Evolutionary conservation across 2,113 vertebrate genomes (phyloP), one percentile per base, ranked within the genome.

Genomic region (Clarias magur): DNA sequence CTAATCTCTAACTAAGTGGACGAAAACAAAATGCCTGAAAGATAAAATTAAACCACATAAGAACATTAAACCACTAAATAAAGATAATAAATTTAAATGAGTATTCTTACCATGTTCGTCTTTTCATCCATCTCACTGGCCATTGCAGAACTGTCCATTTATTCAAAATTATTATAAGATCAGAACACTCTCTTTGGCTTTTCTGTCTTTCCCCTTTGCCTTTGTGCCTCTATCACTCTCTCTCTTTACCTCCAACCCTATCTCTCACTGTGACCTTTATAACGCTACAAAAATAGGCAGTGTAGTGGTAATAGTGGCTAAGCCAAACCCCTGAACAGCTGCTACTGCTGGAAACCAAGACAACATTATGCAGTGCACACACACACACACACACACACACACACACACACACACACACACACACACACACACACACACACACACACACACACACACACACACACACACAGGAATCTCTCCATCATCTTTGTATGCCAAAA

Each of bases 201-300:
- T 54, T 84, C 27, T 23, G 27, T 27, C 78, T 30, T 83, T 15
- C 38, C 67, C 73, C 76, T 88, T 42, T 85, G 67, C 25, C n/a
- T n/a, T n/a, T n/a, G n/a, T 59, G 27, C 27, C 25, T 60, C 68
- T 82, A 16, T 38, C 30, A 83, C 83, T 87, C 84, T 88, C 70
- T 59, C 21, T 82, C 68, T 25, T 17, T 82, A 60, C 62, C 60
- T 16, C 34, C 76, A 63, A n/a, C 72, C 62, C 12, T 72, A 60
- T 88, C 87, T 90, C 93, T 93, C 93, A 92, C 93, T 94, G 92
- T 95, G 95, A 96, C 95, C 95, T 95, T 95, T 94, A 63, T 63
- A 91, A 93, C 90, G 73, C 65, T 93, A 94, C 93, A 63, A 81
- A 95, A 95, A 95, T 95, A 96, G 95, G 93, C 90, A 67, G 48